phyloP scores from a whole-genome alignment of 2,888 invertebrate genomes.

The Hermodice carunculata region DNA sequence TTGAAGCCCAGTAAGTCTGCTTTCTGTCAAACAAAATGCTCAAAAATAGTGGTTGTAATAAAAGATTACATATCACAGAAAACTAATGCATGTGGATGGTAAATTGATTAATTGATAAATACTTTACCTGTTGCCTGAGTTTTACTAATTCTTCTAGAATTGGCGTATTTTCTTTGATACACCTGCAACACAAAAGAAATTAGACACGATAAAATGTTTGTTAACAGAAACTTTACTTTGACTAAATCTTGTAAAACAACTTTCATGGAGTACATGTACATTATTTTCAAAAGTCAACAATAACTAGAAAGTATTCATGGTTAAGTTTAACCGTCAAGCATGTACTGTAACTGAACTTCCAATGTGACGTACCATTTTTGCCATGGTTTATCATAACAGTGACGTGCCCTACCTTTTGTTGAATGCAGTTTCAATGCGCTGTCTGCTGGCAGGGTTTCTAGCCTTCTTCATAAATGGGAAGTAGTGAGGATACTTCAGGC shows the following conservation, averaged over 20 bases:
- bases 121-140: slow-evolving; percentile 68
- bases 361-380: too few species aligned
- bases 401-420: slow-evolving; percentile 69
- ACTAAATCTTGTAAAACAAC: too few species aligned
- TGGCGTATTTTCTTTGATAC: slow-evolving; percentile 69
- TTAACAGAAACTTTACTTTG: too few species aligned
- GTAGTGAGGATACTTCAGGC: slow-evolving; percentile 72
- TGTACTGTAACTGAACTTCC: too few species aligned
- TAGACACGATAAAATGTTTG: not conserved
- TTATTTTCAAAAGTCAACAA: too few species aligned
- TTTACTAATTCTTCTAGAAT: slow-evolving; percentile 71
- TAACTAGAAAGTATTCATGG: too few species aligned
- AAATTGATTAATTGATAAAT: not conserved
- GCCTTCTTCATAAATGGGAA: slow-evolving; percentile 72
- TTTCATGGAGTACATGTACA: too few species aligned
- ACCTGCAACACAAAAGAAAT: slow-evolving; percentile 54
- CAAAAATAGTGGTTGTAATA: not conserved
- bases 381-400: too few species aligned
- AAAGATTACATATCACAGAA: not conserved
- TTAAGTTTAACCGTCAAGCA: too few species aligned
- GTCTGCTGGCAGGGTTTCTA: slow-evolving; percentile 68
- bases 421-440: slow-evolving; percentile 68
- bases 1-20: slow-evolving; percentile 70
- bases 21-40: slow-evolving; percentile 53
- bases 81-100: not conserved